Evolutionary conservation across 2,888 invertebrate genomes (phyloP), one percentile per base, ranked within the genome.

Genomic region (Arrhopalites spinosus): DNA sequence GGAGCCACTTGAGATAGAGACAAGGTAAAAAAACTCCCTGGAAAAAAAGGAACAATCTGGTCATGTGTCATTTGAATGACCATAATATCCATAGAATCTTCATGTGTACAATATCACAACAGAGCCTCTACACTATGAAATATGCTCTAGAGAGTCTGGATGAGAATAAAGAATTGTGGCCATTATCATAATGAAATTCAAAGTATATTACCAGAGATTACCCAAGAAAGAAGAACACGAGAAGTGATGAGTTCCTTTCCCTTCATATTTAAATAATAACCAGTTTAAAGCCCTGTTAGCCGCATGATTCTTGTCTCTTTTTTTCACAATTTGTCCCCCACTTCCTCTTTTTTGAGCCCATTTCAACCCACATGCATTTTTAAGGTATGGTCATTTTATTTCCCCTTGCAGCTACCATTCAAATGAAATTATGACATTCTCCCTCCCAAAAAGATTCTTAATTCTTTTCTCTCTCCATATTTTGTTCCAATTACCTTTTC

Each of bases 221-320:
- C 69, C 69, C 13, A n/a, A n/a, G 2, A 36, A 8, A 27, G 23
- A 59, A 20, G 56, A 29, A 70, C 13, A 59, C 8, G 15, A 13
- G 27, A 68, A 50, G 25, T 23, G 50, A 68, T 50, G 68, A 68
- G 27, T 50, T 50, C 68, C 50, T 50, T 36, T 36, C 45, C 68
- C 68, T 50, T 50, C 68, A 43, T 68, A 68, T 68, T 68, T 68
- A 68, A 68, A 68, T 68, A 68, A 68, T 68, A 68, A 68, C 68
- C 53, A 69, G 69, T 53, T 69, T 69, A 69, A 27, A 63, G 13
- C 8, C 66, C 36, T 66, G 27, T 63, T 63, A 63, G 43, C 17
- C 15, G 20, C 7, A 17, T 15, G 36, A 36, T 15, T 5, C 50
- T 50, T n/a, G 50, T 50, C 50, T n/a, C n/a, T n/a, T n/a, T n/a